These are phyloP conservation scores for Macrophya annulata DNA, from an alignment of 2,888 invertebrate genomes.

Conservation along the genomic window DNA sequence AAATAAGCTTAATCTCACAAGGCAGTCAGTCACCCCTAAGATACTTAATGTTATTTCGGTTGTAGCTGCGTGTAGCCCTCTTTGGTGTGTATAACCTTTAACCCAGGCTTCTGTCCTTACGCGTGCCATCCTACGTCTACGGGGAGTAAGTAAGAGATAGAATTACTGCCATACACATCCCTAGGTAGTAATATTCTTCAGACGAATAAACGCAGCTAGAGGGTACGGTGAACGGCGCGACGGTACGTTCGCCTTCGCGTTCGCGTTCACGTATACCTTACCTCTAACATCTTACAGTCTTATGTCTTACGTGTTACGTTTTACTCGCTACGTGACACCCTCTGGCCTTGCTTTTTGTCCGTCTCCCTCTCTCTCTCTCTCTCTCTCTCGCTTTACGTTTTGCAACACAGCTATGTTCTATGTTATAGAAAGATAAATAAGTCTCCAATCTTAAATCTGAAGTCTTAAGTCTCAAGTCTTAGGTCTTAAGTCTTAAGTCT, in stretches of 20 bases:
- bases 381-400: background rate
- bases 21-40: background rate
- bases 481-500: no score
- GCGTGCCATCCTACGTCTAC: background rate
- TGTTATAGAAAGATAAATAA: no score
- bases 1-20: background rate
- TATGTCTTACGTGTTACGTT: slow-evolving; percentile 4
- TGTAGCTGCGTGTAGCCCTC: background rate
- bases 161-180: slow-evolving; percentile 42
- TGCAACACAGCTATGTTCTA: no score
- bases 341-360: background rate
- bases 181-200: slow-evolving; percentile 41
- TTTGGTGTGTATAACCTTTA: slow-evolving; percentile 11
- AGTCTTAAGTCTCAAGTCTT: no score
- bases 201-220: slow-evolving; percentile 37
- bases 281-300: background rate
- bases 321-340: background rate
- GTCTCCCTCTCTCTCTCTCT: background rate
- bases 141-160: slow-evolving; percentile 19
- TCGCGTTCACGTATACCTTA: no score
- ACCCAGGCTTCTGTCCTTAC: background rate
- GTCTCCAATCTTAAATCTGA: no score
- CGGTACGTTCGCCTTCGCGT: background rate
- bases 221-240: background rate
- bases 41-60: background rate